phyloP scores from a whole-genome alignment of 1,140 invertebrate species.

The Sarcophaga peregrina region DNA sequence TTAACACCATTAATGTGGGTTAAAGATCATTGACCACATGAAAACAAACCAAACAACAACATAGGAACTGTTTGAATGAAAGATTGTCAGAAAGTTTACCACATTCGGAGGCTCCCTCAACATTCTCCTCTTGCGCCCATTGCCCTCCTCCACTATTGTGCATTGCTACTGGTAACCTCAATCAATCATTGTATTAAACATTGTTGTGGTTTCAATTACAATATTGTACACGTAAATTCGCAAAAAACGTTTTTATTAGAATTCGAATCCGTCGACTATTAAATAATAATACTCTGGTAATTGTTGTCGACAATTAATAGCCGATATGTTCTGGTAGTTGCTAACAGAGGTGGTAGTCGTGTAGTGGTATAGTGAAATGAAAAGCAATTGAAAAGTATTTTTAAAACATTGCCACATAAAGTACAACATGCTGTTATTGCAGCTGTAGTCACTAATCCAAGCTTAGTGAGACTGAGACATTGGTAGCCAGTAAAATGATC shows the following conservation, averaged over 20 bases:
- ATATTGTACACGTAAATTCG: not conserved
- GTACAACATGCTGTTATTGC: not conserved
- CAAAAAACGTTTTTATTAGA: not conserved
- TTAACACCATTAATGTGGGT: not conserved
- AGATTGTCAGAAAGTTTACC: not conserved
- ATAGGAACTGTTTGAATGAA: not conserved
- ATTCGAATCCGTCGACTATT: not conserved
- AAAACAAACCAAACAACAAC: not conserved
- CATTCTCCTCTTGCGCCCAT: no score
- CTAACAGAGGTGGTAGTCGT: no score
- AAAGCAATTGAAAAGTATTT: not conserved
- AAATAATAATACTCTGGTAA: not conserved
- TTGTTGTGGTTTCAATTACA: conserved; percentile 10
- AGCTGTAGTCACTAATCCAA: not conserved
- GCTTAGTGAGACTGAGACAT: no score
- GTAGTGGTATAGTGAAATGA: not conserved
- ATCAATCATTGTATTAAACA: not conserved
- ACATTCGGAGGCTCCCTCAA: not conserved
- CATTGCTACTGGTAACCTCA: no score
- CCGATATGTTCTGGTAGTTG: no score
- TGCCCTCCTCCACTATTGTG: no score
- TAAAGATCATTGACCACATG: conserved; percentile 6
- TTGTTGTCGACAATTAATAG: not conserved
- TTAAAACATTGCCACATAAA: not conserved
- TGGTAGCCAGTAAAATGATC: no score